Evolutionary conservation across 1,140 invertebrate genomes (phyloP).

Genomic region (Ceratoteleas bidentatus): DNA sequence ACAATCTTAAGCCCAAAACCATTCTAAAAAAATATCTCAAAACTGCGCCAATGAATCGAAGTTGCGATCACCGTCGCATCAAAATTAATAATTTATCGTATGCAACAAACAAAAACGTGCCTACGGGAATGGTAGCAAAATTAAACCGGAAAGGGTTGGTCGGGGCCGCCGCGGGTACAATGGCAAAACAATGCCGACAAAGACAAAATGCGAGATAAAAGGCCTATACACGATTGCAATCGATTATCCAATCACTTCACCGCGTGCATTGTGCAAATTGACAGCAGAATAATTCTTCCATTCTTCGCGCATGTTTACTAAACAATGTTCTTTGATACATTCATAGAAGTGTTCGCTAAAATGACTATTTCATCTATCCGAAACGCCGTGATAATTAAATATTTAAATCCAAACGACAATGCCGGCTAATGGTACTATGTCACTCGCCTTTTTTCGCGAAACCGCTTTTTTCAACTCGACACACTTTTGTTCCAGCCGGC

Average conservation of each 20-base stretch:
- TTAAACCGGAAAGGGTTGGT: slow-evolving; percentile 74
- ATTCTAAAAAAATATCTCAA: no score
- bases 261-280: slow-evolving; percentile 66
- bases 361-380: slow-evolving; percentile 52
- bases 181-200: slow-evolving; percentile 61
- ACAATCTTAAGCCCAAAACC: no score
- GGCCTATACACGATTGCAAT: slow-evolving; percentile 69
- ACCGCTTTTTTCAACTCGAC: background rate
- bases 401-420: slow-evolving; percentile 29
- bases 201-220: slow-evolving; percentile 63
- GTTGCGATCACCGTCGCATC: background rate
- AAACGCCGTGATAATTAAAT: slow-evolving; percentile 53
- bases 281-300: slow-evolving; percentile 68
- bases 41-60: no score
- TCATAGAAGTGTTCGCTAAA: slow-evolving; percentile 59
- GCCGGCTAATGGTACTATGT: background rate
- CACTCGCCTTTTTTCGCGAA: background rate
- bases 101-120: slow-evolving; percentile 23
- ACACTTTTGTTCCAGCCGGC: background rate
- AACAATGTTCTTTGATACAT: slow-evolving; percentile 67
- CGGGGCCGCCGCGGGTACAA: slow-evolving; percentile 69
- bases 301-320: slow-evolving; percentile 62
- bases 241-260: slow-evolving; percentile 71
- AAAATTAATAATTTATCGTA: slow-evolving; percentile 43
- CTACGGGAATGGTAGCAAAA: slow-evolving; percentile 64